Conservation (phyloP, 1,140 invertebrate genomes). For the Metopolophium dirhodum region DNA sequence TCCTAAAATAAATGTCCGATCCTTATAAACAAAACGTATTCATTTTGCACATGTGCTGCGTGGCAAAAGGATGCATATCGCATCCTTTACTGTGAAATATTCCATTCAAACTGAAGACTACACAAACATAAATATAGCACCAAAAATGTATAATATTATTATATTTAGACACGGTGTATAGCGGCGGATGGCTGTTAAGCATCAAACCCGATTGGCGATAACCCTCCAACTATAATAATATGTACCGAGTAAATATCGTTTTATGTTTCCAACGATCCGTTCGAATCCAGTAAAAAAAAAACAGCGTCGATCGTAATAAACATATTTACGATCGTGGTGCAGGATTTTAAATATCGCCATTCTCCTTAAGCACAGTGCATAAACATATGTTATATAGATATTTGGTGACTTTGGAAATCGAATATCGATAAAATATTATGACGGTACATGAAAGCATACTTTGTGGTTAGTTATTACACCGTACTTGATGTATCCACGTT, state of each 20-base stretch:
- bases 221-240: not conserved
- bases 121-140: not conserved
- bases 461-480: not conserved
- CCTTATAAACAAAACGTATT: no score
- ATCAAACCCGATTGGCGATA: not conserved
- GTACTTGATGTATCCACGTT: not conserved
- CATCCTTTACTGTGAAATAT: not conserved
- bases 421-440: constrained; percentile 12
- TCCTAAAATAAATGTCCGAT: not conserved
- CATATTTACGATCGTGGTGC: not conserved
- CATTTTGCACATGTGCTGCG: no score
- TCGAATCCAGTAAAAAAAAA: not conserved
- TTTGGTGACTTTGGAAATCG: not conserved
- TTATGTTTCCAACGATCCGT: not conserved
- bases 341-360: not conserved
- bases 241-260: not conserved
- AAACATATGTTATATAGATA: not conserved
- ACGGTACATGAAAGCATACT: not conserved
- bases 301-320: not conserved
- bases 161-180: no score
- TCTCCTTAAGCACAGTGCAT: not conserved
- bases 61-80: not conserved
- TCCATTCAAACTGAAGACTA: not conserved
- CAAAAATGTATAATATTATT: not conserved
- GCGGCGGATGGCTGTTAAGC: not conserved